phyloP scores from a whole-genome alignment of 1,140 invertebrate genomes.

The Pinna nobilis region DNA sequence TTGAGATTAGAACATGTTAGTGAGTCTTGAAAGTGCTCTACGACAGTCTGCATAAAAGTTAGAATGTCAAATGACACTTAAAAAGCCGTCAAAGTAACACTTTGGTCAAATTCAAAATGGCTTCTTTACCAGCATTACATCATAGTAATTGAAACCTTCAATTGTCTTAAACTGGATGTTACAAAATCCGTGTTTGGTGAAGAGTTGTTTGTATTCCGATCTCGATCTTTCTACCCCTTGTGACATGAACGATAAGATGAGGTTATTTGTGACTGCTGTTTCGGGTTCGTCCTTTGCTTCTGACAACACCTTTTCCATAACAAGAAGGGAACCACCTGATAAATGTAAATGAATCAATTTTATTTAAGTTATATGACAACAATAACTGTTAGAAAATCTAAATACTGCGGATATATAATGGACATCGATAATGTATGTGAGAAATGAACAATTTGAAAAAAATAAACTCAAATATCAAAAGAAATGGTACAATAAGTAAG shows the following conservation, averaged over 20 bases:
- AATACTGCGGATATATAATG: too few relatives aligned
- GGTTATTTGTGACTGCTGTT: conserved; percentile 48
- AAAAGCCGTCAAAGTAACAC: too few relatives aligned
- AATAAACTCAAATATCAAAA: too few relatives aligned
- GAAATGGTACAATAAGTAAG: too few relatives aligned
- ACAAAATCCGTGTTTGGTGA: conserved; percentile 53
- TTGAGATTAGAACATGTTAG: too few relatives aligned
- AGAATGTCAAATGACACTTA: too few relatives aligned
- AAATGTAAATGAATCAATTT: conserved; percentile 1
- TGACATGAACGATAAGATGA: conserved; percentile 52
- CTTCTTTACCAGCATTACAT: conserved; percentile 57
- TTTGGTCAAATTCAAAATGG: conserved; percentile 50
- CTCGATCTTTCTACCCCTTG: conserved; percentile 53
- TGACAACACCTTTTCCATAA: conserved; percentile 57
- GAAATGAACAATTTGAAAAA: not conserved
- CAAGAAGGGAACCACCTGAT: conserved; percentile 58
- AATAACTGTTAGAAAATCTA: not conserved
- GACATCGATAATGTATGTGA: too few relatives aligned
- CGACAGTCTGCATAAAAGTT: too few relatives aligned
- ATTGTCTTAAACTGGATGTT: conserved; percentile 52
- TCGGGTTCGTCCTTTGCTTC: conserved; percentile 53
- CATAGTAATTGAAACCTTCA: conserved; percentile 50
- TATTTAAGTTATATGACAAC: not conserved
- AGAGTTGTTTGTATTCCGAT: conserved; percentile 53
- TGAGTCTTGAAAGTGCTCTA: too few relatives aligned